phyloP scores from a whole-genome alignment of 1,140 invertebrate genomes.

The Octopus sinensis region DNA sequence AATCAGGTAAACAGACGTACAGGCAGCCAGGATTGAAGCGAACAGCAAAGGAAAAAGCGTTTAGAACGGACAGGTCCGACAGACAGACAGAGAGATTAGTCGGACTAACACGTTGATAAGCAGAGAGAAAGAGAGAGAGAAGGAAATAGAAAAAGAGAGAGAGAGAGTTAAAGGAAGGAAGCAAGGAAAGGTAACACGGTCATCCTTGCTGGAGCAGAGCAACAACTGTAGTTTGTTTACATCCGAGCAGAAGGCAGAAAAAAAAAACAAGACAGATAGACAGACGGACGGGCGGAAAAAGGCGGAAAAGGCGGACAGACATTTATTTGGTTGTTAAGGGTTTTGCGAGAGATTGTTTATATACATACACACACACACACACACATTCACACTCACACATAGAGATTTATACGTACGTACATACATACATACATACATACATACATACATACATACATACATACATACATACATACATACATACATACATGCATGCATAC shows the following conservation, averaged over 20 bases:
- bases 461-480: background rate
- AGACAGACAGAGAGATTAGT: no score
- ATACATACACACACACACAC: background rate
- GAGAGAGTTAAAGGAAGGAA: background rate
- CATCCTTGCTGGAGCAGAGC: background rate
- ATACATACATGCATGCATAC: background rate
- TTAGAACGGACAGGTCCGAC: no score
- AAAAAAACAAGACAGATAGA: background rate
- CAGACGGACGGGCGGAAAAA: background rate
- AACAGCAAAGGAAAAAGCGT: no score
- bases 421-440: conserved; percentile 1
- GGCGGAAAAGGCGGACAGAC: background rate
- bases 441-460: background rate
- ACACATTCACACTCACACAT: background rate
- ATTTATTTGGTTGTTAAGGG: background rate
- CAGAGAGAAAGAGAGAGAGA: background rate
- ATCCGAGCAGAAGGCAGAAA: background rate
- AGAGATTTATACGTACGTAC: background rate
- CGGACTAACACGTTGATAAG: background rate
- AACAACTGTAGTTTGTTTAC: background rate
- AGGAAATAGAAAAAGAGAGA: background rate
- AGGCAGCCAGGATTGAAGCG: no score
- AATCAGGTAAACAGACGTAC: no score
- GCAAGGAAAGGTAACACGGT: background rate
- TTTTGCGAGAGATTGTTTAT: background rate